Base-by-base conservation (phyloP, 1,140 invertebrate genomes). In the Stenopsyche tienmushanensis region DNA sequence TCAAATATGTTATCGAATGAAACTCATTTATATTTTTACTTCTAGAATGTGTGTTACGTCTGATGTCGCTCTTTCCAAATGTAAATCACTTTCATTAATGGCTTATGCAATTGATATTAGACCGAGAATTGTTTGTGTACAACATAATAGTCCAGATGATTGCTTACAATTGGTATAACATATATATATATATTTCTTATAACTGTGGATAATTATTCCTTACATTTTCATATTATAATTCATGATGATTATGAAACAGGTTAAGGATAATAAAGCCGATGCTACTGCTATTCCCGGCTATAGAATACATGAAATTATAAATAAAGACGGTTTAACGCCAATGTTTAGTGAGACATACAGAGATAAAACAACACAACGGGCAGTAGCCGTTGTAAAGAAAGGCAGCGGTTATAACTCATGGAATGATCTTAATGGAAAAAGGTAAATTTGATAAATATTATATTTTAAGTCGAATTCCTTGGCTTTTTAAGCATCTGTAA, bases 101-200 rank as follows among this genome's bases (percentile, higher is more conserved):
- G 86, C 90, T 1, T 88, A 85, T 72, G 87, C 89, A 0, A 82
- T 89, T 57, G 85, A 91, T 69, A 86, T 90, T 15, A 80, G 89
- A 1, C 90, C 90, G 0, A 82, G 82, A 49, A 77, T 92, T 8
- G 83, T 85, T 53, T 93, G 91, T 70, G 75, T 87, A 0, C 73
- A 83, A 21, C 80, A 84, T 42, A 73, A 77, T 23, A 73, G 75
- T 0, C 76, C 83, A 10, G 76, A 79, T 0, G 83, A 85, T 7
- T 96, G 92, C 72, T 78, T 93, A 67, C 80, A 86, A 53, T 82
- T 82, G 10, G 82, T 94, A 42, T 78, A 84, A 67, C 74, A 83
- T 50, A 82, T 13, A 34, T 34, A 34, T 34, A 34, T 34, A 13
- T 34, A 34, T 83, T 53, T 49, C 42, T 23, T 39, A 55, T 20